A percentile compares a stretch with the other conserved stretches of the same genome.
phyloP scores from a whole-genome alignment of 2,113 vertebrate genomes.

The human (Homo sapiens) region GRCh38 chr1:101922501-101923000 shows the following conservation, averaged over 20 bases:
- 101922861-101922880: background rate
- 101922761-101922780: background rate
- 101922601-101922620: background rate
- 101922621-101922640: background rate
- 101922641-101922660: background rate
- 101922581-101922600: background rate
- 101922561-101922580: background rate
- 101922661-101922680: background rate
- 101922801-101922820: background rate
- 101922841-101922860: background rate
- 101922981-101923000: background rate
- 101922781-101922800: background rate
- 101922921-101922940: background rate
- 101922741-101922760: background rate
- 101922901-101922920: background rate
- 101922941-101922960: background rate
- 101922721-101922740: background rate
- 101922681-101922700: background rate
- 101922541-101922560: background rate
- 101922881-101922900: background rate
- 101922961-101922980: background rate
- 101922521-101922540: background rate
- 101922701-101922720: background rate
- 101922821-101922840: background rate
- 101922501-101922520: background rate